These are phyloP conservation scores for Momotus momota DNA, from an alignment of 2,797 vertebrate species.

Conservation along the genomic window DNA sequence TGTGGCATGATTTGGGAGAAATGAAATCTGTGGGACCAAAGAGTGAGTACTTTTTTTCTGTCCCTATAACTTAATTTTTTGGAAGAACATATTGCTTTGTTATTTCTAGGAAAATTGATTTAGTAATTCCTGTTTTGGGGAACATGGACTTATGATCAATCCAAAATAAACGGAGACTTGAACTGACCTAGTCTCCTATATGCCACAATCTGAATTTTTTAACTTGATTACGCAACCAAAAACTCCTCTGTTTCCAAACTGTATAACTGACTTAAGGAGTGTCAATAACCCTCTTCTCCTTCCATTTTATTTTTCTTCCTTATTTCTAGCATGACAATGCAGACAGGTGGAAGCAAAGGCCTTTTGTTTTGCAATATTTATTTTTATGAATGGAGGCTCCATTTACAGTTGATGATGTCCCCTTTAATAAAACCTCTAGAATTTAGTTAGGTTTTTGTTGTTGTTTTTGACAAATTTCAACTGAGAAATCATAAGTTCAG, in stretches of 20 bases:
- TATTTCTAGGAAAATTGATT: background rate
- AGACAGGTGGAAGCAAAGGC: background rate
- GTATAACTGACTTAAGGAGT: background rate
- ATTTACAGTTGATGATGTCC: background rate
- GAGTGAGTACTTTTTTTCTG: background rate
- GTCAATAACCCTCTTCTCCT: background rate
- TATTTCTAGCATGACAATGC: background rate
- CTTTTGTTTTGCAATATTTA: background rate
- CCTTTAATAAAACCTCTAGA: background rate
- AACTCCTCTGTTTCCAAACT: background rate
- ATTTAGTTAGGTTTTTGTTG: background rate
- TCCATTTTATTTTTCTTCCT: background rate
- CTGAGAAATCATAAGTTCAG: background rate
- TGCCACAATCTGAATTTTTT: background rate
- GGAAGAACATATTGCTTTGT: background rate
- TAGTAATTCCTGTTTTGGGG: background rate
- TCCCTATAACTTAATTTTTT: background rate
- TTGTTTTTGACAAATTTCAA: background rate
- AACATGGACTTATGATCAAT: background rate
- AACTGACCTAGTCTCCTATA: background rate
- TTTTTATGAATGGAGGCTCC: background rate
- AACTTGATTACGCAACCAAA: background rate
- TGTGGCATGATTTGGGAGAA: background rate
- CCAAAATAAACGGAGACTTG: background rate
- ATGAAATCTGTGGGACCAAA: background rate